Conservation (phyloP, 2,113 vertebrate species). For the Tenrec ecaudatus region DNA sequence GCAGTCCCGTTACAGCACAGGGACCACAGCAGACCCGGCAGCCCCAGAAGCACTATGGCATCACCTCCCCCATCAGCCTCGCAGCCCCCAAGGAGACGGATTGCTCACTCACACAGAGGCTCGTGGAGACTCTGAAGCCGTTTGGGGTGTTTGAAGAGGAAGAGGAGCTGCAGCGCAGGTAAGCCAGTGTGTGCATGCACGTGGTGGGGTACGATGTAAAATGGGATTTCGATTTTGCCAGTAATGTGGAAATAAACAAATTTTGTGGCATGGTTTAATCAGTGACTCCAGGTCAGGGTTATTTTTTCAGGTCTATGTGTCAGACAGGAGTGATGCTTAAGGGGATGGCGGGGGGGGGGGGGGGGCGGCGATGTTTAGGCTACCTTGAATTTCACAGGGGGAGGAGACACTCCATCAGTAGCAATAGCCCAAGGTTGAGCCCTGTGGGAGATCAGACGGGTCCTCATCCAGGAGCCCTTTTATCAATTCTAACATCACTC, state of each 20-base stretch:
- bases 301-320: background rate
- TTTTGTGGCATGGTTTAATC: background rate
- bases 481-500: background rate
- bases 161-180: slow-evolving; percentile 93
- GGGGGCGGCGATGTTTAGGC: background rate
- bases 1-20: slow-evolving; percentile 91
- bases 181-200: background rate
- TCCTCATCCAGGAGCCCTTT: background rate
- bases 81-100: slow-evolving; percentile 92
- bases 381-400: background rate
- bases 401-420: background rate
- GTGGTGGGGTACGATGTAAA: background rate
- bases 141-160: slow-evolving; percentile 94
- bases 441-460: background rate
- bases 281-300: background rate
- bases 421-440: background rate
- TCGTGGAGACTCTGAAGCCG: slow-evolving; percentile 91
- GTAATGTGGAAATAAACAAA: background rate
- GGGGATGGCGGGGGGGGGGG: background rate
- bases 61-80: slow-evolving; percentile 94
- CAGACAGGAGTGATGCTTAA: background rate
- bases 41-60: slow-evolving; percentile 92
- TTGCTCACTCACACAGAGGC: slow-evolving; percentile 90
- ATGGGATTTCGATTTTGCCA: background rate
- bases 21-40: slow-evolving; percentile 90